Evolutionary conservation across 2,113 vertebrate species (phyloP).

Genomic region (Numida meleagris): DNA sequence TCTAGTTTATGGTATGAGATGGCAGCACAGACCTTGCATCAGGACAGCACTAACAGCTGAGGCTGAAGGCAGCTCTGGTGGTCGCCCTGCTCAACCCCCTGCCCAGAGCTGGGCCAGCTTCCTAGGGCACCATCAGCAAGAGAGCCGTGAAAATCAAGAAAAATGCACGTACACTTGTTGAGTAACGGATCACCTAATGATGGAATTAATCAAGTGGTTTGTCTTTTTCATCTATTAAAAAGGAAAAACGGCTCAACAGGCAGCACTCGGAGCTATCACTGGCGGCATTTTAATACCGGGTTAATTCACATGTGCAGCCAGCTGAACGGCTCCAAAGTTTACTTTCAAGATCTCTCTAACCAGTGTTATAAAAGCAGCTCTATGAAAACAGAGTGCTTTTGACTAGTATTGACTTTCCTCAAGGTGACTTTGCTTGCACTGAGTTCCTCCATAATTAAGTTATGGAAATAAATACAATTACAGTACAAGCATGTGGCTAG

Average conservation of each 20-base stretch:
- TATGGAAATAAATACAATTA: neutral
- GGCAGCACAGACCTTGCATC: neutral
- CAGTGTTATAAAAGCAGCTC: neutral
- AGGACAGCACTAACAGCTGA: neutral
- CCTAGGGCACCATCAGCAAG: neutral
- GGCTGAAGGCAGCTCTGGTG: neutral
- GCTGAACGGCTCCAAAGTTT: neutral
- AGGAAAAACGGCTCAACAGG: neutral
- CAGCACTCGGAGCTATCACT: neutral
- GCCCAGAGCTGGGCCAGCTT: neutral
- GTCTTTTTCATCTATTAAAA: neutral
- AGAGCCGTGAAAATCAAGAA: neutral
- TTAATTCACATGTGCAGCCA: neutral
- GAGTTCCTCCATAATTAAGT: neutral
- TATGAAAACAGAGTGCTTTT: neutral
- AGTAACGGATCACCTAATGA: neutral
- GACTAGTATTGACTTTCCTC: neutral
- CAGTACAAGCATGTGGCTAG: neutral
- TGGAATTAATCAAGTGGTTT: neutral
- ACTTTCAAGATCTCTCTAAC: neutral
- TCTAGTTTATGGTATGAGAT: neutral
- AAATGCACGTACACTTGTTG: neutral
- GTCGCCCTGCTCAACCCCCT: neutral
- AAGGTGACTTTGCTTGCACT: neutral
- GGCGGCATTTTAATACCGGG: neutral